Evolutionary conservation across 2,797 vertebrate species (phyloP).

Genomic region (Mustela erminea): DNA sequence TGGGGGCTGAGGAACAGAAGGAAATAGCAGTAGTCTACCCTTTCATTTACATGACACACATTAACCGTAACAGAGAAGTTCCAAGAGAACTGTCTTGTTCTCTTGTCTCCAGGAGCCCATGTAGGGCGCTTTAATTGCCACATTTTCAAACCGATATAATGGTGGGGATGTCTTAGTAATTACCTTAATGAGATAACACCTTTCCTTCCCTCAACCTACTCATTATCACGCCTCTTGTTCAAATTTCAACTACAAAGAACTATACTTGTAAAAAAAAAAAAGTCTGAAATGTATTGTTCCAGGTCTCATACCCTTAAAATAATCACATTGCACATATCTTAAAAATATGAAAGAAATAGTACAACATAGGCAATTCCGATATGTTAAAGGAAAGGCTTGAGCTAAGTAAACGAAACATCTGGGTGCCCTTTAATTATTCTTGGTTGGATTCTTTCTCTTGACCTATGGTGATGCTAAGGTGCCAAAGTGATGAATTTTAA

Average conservation of each 20-base stretch:
- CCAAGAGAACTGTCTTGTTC: constrained; percentile 89
- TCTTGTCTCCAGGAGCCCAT: constrained; percentile 93
- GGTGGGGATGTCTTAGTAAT: constrained; percentile 97
- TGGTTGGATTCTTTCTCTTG: constrained; percentile 92
- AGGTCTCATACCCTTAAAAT: constrained; percentile 84
- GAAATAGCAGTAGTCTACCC: constrained; percentile 91
- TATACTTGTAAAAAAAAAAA: constrained; percentile 86
- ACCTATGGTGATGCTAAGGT: constrained; percentile 92
- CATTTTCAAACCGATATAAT: constrained; percentile 97
- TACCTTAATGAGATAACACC: constrained; percentile 99
- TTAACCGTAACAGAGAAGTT: constrained; percentile 94
- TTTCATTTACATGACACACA: constrained; percentile 92
- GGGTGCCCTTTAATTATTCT: constrained; percentile 93
- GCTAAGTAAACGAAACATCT: constrained; percentile 91
- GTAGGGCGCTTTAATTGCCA: constrained; percentile 97
- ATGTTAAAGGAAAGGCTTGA: constrained; percentile 83
- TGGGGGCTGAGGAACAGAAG: constrained; percentile 82
- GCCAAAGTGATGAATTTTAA: constrained; percentile 95
- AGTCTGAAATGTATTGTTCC: constrained; percentile 86
- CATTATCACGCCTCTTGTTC: constrained; percentile 97
- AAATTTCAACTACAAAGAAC: constrained; percentile 94
- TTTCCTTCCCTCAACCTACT: constrained; percentile 96
- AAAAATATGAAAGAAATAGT: constrained; percentile 78
- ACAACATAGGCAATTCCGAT: constrained; percentile 80
- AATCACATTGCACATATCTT: constrained; percentile 81